Base-by-base conservation (phyloP, 2,888 invertebrate species). In the Odiellus spinosus region DNA sequence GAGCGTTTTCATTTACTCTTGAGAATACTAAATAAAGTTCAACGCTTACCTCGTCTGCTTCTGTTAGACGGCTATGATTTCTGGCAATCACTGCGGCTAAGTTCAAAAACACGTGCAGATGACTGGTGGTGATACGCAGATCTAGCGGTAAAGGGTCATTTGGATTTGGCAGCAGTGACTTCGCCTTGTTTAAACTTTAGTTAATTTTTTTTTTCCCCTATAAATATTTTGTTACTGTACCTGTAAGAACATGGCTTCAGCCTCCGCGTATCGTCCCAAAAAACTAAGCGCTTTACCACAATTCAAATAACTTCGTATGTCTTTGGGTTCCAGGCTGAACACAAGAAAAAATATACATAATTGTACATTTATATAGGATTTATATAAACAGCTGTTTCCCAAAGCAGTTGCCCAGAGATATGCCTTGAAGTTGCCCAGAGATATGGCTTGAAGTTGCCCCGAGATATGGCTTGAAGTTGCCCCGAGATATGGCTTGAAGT, bases 61-160 rank as follows among this genome's bases (percentile, higher is more conserved):
- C 67, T 35, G 56, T 54, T 11, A 66, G 57, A 36, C 65, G 55
- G 20, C 55, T 59, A 20, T 59, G 56, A 50, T 67, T 61, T 46
- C 62, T 59, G 11, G 64, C 58, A 44, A 65, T 59, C 26, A 67
- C 59, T 40, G 60, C 63, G 6, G 64, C 66, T 34, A 67, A 56
- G 53, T 66, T 66, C 10, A 67, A 59, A 53, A 61, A 67, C 12
- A 65, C 64, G 55, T 66, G 66, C 49, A 67, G 59, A 51, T 67
- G 64, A 49, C 60, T 64, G 4, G 67, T 67, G 12, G 66, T 64
- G 11, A 67, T 60, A n/a, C 38, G 38, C 2, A 15, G 15, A 17
- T 38, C 38, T 10, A 18, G 18, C 18, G 38, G 18, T n/a, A 17
- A 2, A 18, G 18, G 15, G 18, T 18, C 18, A 14, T 14, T 17